Base-by-base conservation (phyloP, 1,140 invertebrate genomes). In the Drosophila asahinai region DNA sequence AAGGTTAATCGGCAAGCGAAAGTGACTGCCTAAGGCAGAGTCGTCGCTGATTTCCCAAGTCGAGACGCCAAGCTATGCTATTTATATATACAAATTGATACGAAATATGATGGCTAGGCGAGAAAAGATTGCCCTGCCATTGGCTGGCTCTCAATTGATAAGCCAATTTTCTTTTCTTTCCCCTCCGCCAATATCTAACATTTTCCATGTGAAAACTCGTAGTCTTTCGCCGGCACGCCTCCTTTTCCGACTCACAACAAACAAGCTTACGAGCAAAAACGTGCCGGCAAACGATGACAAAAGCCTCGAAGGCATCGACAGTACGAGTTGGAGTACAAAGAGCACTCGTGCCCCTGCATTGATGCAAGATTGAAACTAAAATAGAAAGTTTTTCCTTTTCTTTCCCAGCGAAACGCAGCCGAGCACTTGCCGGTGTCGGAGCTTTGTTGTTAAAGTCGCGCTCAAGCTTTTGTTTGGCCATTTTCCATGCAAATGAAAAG, bases 1-100 rank as follows among this genome's bases (percentile, higher is more conserved):
- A 87, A 87, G 86, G 84, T 87, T 89, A 87, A 71, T 71, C 75
- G 75, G 43, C 42, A 83, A 78, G 84, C 84, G 84, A 89, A 87
- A 84, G 84, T 87, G 73, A 72, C 68, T 77, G 67, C 63, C 48
- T 42, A 17, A 27, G 52, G 63, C 55, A 6, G 0, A 57, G 36
- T 40, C 19, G 2, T 38, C 22, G 52, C n/a, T 14, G 72, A 87
- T 89, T 89, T 86, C 77, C 77, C 83, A 87, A 89, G 77, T 48
- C 19, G 57, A 33, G 47, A 71, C 22, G 43, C 17, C 1, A 5
- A 6, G 38, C 12, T 52, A 42, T 47, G 48, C 48, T 61, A 67
- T 64, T 48, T 61, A 59, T 68, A 80, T 42, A 65, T 51, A 78
- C 51, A 65, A 73, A 60, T 47, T 43, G 40, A 75, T 82, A 54